Percentiles rank a stretch among this genome's conserved stretches.
Evolutionary conservation across 2,797 vertebrate species (phyloP).

Genomic region (Botia kubotai): DNA sequence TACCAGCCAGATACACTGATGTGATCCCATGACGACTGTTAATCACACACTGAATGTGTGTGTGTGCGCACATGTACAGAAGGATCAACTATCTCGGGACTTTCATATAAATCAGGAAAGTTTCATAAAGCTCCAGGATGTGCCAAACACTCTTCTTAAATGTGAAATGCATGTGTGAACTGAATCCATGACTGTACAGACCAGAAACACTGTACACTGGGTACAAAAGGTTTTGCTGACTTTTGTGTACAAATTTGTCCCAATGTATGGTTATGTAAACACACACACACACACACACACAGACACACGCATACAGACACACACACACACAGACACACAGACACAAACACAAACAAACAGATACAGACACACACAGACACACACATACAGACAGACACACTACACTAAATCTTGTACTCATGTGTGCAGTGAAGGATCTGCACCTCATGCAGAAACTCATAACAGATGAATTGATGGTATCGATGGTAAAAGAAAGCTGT

Average conservation of each 20-base stretch:
- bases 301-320: too few relatives aligned
- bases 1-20: constrained; percentile 46
- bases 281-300: too few relatives aligned
- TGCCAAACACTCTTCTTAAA: constrained; percentile 15
- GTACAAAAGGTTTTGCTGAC: too few relatives aligned
- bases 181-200: constrained; percentile 2
- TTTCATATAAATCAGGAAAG: not conserved
- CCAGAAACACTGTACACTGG: not conserved
- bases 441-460: not conserved
- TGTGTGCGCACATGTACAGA: constrained; percentile 5
- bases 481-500: not conserved
- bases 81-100: constrained; percentile 7
- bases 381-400: not conserved
- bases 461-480: not conserved
- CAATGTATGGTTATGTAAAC: too few relatives aligned
- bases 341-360: too few relatives aligned
- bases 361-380: too few relatives aligned
- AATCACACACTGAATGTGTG: constrained; percentile 33
- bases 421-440: not conserved
- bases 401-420: not conserved
- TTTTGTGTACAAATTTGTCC: too few relatives aligned
- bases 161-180: not conserved
- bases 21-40: constrained; percentile 27
- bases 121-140: not conserved
- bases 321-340: too few relatives aligned